Percentiles rank a stretch among this genome's conserved stretches.
Evolutionary conservation across 2,113 vertebrate species (phyloP).

Genomic region (Brachypodius melanocephalos): DNA sequence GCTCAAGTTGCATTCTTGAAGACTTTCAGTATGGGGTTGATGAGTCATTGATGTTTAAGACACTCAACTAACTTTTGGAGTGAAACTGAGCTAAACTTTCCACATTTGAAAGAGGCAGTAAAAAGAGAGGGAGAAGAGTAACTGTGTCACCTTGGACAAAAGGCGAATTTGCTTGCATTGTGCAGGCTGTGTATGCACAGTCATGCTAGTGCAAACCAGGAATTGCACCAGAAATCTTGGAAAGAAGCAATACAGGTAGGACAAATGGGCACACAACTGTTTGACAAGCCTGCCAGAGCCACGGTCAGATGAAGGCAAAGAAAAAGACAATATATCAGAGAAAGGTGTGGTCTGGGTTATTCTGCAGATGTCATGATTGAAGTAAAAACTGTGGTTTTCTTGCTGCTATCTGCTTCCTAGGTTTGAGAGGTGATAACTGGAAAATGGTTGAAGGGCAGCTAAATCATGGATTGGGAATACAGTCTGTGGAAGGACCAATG

Average conservation of each 20-base stretch:
- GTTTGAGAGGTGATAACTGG: background rate
- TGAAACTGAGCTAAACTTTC: background rate
- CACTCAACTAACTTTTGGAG: background rate
- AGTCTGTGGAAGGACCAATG: background rate
- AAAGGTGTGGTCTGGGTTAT: background rate
- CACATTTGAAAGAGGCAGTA: background rate
- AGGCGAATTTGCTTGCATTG: background rate
- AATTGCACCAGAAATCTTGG: background rate
- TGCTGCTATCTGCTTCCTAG: background rate
- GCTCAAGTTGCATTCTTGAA: background rate
- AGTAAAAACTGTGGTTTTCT: background rate
- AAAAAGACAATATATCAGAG: background rate
- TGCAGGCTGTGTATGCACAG: background rate
- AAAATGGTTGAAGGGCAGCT: background rate
- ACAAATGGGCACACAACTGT: background rate
- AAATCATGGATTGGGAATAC: background rate
- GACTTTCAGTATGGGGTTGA: background rate
- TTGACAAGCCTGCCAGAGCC: background rate
- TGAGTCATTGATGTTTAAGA: background rate
- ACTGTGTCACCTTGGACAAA: background rate
- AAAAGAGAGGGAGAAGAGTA: background rate
- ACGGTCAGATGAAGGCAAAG: background rate
- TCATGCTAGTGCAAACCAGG: background rate
- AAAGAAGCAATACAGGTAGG: background rate
- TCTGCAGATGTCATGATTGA: fast-evolving